These are phyloP conservation scores for Notolepis coatsorum DNA, from an alignment of 2,797 vertebrate genomes.

Conservation along the genomic window DNA sequence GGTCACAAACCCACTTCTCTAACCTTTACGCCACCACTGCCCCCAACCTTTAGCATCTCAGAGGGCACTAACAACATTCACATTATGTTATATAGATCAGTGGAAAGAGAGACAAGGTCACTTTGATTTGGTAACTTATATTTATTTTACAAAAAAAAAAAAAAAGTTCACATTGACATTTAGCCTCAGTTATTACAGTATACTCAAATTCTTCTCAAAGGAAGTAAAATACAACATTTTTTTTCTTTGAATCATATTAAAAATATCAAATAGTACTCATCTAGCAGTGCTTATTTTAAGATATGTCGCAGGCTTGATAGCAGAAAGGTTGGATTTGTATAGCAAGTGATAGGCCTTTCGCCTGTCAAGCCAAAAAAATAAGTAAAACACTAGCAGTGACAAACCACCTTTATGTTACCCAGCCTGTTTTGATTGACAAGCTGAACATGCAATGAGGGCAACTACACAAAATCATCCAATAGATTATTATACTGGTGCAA, in stretches of 20 bases:
- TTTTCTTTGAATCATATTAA: conserved; percentile 82
- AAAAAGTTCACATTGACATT: conserved; percentile 82
- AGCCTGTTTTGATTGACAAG: conserved; percentile 74
- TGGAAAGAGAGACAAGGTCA: conserved; percentile 30
- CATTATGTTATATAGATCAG: no score
- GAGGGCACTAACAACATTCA: no score
- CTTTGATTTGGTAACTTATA: conserved; percentile 76
- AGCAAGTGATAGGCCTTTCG: conserved; percentile 40
- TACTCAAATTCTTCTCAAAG: conserved; percentile 80
- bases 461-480: conserved; percentile 76
- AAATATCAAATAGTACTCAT: conserved; percentile 86
- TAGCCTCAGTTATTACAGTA: conserved; percentile 82
- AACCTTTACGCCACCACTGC: no score
- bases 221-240: conserved; percentile 84
- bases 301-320: conserved; percentile 79
- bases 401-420: conserved; percentile 68
- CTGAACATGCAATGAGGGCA: conserved; percentile 83
- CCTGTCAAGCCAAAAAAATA: conserved; percentile 42
- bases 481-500: conserved; percentile 73
- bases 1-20: no score
- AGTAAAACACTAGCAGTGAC: conserved; percentile 50
- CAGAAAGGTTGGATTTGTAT: conserved; percentile 74
- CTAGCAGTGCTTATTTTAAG: conserved; percentile 81
- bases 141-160: conserved; percentile 80
- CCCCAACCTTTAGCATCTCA: no score